Base-by-base conservation (phyloP, 2,797 vertebrate species). In the Trachops cirrhosus region DNA sequence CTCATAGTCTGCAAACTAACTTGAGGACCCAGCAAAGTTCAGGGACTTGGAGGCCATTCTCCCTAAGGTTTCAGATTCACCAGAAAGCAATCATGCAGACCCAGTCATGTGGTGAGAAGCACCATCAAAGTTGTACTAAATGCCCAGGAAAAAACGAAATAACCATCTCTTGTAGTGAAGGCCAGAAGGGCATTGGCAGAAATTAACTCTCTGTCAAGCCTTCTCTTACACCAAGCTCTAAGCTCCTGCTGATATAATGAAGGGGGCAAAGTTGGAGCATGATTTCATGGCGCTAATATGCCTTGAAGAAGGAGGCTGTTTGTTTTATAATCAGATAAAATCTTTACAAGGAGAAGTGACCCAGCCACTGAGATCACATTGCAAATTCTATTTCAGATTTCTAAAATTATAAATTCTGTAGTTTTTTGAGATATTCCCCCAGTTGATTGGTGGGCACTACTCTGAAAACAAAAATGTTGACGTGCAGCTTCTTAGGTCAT, bases 251-350 rank as follows among this genome's bases (percentile, higher is more conserved):
- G 50, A 83, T 32, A 67, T 0, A 41, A 32, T 59, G 59, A 67
- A 79, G 57, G 68, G 62, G 93, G 29, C 86, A 89, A 79, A 78
- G 68, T 48, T 46, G 22, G 70, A 34, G 44, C 80, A 86, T 93
- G 96, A 96, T 82, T 52, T 94, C 95, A 96, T 37, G 84, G 89
- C 39, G 26, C 48, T 95, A 52, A n/a, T 96, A 95, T 92, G 89
- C 89, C 96, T 79, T 73, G 68, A 95, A 97, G 78, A 96, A 97
- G 91, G 50, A 75, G 84, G 77, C 62, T 54, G 10, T 96, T 97
- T 97, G 96, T 97, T 97, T 54, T 21, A 29, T 48, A 50, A 75
- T 90, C 97, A 86, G 92, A 96, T 92, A 97, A 93, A 75, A 19
- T 10, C 0, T 15, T 62, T 41, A 82, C 54, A 80, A 91, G 64